Conservation (phyloP, 2,888 invertebrate species). For the Lottia scabra region DNA sequence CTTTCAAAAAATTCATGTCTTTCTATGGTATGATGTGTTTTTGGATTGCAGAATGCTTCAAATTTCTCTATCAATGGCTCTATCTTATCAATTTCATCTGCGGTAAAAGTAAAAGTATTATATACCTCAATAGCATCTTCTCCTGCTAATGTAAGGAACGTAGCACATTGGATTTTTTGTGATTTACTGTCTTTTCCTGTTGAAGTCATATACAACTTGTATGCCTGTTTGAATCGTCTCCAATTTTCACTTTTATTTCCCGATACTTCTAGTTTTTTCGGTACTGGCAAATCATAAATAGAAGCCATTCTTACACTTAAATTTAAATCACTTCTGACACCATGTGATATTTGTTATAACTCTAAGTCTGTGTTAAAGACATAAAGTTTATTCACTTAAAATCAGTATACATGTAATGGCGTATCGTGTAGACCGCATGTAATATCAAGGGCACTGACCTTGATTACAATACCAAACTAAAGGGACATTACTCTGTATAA, state of each 20-base stretch:
- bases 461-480: too few species aligned
- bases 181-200: background rate
- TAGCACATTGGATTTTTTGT: background rate
- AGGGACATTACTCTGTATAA: too few species aligned
- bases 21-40: slow-evolving; percentile 2
- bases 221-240: background rate
- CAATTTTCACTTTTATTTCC: slow-evolving; percentile 3
- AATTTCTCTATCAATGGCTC: background rate
- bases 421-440: too few species aligned
- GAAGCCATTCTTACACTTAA: too few species aligned
- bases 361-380: background rate
- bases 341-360: background rate
- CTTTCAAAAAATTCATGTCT: background rate
- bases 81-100: slow-evolving; percentile 1
- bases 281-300: background rate
- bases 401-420: too few species aligned
- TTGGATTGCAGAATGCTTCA: slow-evolving; percentile 3
- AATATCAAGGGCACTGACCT: too few species aligned
- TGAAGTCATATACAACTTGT: background rate
- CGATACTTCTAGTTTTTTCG: background rate
- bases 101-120: slow-evolving; percentile 7
- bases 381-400: too few species aligned
- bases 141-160: background rate
- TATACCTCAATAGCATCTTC: slow-evolving; percentile 9
- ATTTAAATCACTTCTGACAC: background rate